Base-by-base conservation (phyloP, 1,140 invertebrate genomes). In the Ctenoplectra terminalis region DNA sequence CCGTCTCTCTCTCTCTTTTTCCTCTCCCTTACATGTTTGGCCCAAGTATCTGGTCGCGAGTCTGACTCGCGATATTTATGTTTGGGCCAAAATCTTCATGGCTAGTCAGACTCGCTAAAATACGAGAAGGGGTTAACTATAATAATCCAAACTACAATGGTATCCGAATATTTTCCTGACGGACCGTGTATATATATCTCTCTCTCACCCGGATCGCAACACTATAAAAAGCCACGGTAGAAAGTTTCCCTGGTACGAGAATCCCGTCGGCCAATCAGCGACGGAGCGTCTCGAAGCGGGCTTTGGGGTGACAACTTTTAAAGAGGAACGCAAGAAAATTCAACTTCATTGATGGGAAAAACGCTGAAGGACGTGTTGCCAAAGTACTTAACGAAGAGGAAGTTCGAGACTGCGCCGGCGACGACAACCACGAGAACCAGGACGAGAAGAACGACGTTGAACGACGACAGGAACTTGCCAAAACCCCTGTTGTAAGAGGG, bases 371-470 rank as follows among this genome's bases (percentile, higher is more conserved):
- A 86, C 79, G 79, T 86, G 85, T 86, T 86, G 84, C 84, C 85
- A 86, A 64, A 64, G 61, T 64, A 81, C 85, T 87, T 87, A 87
- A 87, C 85, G 85, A 81, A 81, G 77, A 83, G 85, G 70, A 87
- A 87, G 77, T 87, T 87, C 50, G 48, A 48, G 43, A 46, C n/a
- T n/a, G 15, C 37, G 48, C 29, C 48, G 83, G 74, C 48, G 31
- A 71, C 74, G 40, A 56, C 74, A 23, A 60, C 63, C 67, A 67
- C 60, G 60, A 71, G 48, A 17, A n/a, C 15, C 2, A 52, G 63
- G 84, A 85, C 54, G 71, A 48, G 29, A 31, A 31, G 8, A 64
- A 54, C 46, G 17, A 63, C 58, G 43, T 46, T 67, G 73, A 56
- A 82, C 70, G 70, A 58, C 79, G 71, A 84, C 71, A 67, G 72